phyloP scores from a whole-genome alignment of 1,140 invertebrate species.

The Doryteuthis pealeii region DNA sequence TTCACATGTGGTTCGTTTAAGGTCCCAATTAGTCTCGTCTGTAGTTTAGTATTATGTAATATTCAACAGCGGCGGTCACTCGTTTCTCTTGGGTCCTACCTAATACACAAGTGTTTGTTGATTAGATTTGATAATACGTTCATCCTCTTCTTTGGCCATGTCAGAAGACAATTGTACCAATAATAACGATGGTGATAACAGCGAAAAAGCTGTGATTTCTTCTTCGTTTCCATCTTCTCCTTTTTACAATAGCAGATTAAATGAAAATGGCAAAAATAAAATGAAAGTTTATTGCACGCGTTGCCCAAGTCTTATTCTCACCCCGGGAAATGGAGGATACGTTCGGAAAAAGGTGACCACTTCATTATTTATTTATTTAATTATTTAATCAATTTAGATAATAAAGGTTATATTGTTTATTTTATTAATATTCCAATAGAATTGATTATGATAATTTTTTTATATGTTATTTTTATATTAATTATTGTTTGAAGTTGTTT shows the following conservation, averaged over 20 bases:
- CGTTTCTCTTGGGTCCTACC: too few relatives aligned
- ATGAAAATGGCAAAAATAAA: conserved; percentile 40
- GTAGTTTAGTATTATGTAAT: too few relatives aligned
- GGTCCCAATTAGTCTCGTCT: too few relatives aligned
- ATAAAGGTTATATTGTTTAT: too few relatives aligned
- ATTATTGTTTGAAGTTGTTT: background rate
- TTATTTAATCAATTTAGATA: too few relatives aligned
- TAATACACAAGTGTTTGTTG: too few relatives aligned
- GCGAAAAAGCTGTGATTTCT: background rate
- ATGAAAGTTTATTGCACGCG: conserved; percentile 44
- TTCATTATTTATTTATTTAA: background rate
- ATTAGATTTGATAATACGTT: too few relatives aligned
- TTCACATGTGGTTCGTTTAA: too few relatives aligned
- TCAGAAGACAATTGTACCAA: background rate
- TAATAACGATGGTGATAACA: background rate
- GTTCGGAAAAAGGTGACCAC: conserved; percentile 40
- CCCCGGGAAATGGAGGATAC: conserved; percentile 34
- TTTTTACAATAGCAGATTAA: background rate
- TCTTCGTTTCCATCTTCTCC: background rate
- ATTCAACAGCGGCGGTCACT: too few relatives aligned
- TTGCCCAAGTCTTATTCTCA: conserved; percentile 42
- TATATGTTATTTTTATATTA: background rate
- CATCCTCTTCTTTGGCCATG: background rate
- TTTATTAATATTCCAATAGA: background rate
- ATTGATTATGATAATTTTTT: background rate